Evolutionary conservation across 2,797 vertebrate species (phyloP), one percentile per base, ranked within the genome.

Genomic region (Rhinichthys osculus): DNA sequence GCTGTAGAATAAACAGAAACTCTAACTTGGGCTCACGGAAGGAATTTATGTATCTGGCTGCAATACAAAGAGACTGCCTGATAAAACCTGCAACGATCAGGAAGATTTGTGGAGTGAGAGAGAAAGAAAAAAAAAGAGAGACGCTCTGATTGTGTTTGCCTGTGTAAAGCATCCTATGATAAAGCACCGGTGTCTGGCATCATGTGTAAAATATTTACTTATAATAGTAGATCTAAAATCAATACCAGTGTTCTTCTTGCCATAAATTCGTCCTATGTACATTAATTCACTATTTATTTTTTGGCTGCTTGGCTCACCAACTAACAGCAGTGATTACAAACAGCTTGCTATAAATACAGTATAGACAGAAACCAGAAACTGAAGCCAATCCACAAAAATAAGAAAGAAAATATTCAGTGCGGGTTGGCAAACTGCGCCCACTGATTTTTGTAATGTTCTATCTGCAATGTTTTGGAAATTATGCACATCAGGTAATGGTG

Each of bases 41-140:
- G 35, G 38, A 87, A 66, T 84, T 54, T 83, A 83, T 74, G 71
- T 74, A 67, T 81, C 57, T 85, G 83, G 83, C 66, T 19, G 11
- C 76, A 71, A 79, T 71, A 85, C 77, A 79, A 85, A 80, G 77
- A 80, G 77, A 67, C 83, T 70, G 35, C 50, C 74, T 78, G 82
- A 78, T 84, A 84, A 77, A 73, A 40, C 67, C 13, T 47, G 44
- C 42, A 71, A 66, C 3, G 16, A 84, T 70, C 74, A 30, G 73
- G 47, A 77, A 66, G 76, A 85, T 85, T 79, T 66, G 83, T 84
- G 64, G 52, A n/a, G 74, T 47, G 69, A 72, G 69, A 79, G n/a
- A 79, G 76, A 33, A 54, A 54, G 38, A 44, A 30, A 30, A 30
- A 30, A 2, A 30, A 40, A 78, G 44, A 78, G 64, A 79, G 42